Evolutionary conservation across 2,113 vertebrate genomes (phyloP), one percentile per base, ranked within the genome.

Genomic region (Natator depressus): DNA sequence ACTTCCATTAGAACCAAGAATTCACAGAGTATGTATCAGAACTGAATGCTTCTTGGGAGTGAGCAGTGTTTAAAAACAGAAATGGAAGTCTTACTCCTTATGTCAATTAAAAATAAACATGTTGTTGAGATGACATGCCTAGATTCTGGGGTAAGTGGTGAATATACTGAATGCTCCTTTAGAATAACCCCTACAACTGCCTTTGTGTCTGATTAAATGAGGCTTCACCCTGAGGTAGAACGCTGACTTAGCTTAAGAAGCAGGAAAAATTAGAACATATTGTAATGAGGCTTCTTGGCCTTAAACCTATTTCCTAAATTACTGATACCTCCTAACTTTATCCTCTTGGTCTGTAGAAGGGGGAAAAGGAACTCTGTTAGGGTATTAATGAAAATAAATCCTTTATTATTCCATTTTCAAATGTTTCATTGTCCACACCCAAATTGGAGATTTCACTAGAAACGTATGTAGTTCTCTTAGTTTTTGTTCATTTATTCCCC

Each of bases 261-360:
- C 53, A 89, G 91, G 29, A 17, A 87, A 6, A 42, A 85, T 47
- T 80, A 49, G 51, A 19, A 91, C 57, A 57, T 4, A 72, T 10
- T 83, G 46, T 89, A 95, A 95, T 27, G 86, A 88, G 38, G 65
- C 38, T 69, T 20, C 13, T 94, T 90, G 59, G 49, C 87, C 80
- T 25, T 29, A 24, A 79, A 79, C 5, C 42, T 47, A 24, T 79
- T 47, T 79, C 17, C 13, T 79, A 42, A 47, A 79, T 79, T 47
- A 47, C 17, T 49, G 47, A 27, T 46, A 79, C 10, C 76, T 47
- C 7, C 42, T 17, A 65, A 65, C 16, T 35, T 35, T 35, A 65
- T 65, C 29, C 13, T 65, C 31, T 35, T 35, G 59, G 6, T 65
- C 59, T 35, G 13, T 65, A 35, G 59, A 65, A 65, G 13, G 31